Percentiles rank a stretch among this genome's conserved stretches.
Conservation (phyloP, 2,888 invertebrate genomes). For the Cerceris rybyensis region DNA sequence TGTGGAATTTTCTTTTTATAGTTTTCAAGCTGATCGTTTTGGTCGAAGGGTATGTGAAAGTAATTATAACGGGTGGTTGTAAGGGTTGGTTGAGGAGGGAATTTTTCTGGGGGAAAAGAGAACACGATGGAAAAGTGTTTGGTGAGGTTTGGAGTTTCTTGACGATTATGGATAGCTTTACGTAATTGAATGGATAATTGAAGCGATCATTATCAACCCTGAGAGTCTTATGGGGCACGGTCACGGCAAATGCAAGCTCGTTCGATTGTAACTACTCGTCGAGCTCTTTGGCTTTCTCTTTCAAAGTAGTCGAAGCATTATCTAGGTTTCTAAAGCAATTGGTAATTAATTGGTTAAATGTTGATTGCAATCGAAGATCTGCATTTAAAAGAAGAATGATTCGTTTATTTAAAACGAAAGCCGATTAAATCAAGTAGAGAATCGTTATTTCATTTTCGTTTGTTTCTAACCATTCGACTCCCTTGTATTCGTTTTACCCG, state of each 20-base stretch:
- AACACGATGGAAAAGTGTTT: slow-evolving; percentile 38
- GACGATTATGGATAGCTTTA: slow-evolving; percentile 60
- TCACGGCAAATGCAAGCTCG: slow-evolving; percentile 74
- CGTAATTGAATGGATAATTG: slow-evolving; percentile 77
- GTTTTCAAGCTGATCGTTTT: slow-evolving; percentile 19
- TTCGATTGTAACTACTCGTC: slow-evolving; percentile 45
- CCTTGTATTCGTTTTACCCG: not conserved
- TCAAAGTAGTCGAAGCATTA: slow-evolving; percentile 45
- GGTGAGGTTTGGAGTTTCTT: slow-evolving; percentile 38
- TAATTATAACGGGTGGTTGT: not conserved
- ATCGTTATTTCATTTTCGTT: too few relatives aligned
- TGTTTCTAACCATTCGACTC: not conserved
- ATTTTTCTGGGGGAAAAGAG: not conserved
- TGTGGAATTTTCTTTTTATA: not conserved
- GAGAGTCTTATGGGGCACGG: slow-evolving; percentile 72
- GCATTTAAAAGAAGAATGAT: slow-evolving; percentile 19
- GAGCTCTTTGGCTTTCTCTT: slow-evolving; percentile 43
- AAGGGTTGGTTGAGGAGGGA: not conserved
- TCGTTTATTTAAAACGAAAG: not conserved
- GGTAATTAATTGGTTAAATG: slow-evolving; percentile 64
- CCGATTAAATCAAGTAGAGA: not conserved
- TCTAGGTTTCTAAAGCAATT: slow-evolving; percentile 25
- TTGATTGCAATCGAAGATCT: slow-evolving; percentile 46
- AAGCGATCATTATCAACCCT: slow-evolving; percentile 74
- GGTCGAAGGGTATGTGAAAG: not conserved